These are phyloP conservation scores for Smutsia temminckii DNA, from an alignment of 2,797 vertebrate genomes.

Conservation along the genomic window DNA sequence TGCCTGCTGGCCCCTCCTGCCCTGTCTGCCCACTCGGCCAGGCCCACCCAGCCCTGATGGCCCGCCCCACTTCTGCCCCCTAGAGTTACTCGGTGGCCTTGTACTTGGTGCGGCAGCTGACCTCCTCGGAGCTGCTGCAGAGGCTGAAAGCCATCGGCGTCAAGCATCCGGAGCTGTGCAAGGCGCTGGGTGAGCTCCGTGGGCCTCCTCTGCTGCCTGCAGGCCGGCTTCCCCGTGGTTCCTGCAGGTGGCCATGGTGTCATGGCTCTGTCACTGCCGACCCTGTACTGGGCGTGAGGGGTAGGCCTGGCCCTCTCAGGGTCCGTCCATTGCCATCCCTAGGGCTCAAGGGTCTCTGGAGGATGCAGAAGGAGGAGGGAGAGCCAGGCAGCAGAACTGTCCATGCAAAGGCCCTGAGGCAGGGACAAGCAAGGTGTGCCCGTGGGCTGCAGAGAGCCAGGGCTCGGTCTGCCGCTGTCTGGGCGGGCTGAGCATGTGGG, in stretches of 20 bases:
- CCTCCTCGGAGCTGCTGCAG: slow-evolving; percentile 95
- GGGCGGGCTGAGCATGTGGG: neutral
- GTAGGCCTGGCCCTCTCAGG: neutral
- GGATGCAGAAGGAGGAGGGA: no score
- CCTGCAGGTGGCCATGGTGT: neutral
- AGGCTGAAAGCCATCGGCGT: slow-evolving; percentile 96
- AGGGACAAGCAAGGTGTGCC: fast-evolving
- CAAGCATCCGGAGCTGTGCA: slow-evolving; percentile 96
- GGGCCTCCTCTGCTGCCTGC: no score
- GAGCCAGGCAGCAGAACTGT: neutral
- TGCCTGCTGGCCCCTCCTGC: neutral
- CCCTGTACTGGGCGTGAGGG: neutral
- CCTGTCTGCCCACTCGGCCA: neutral
- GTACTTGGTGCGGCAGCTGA: slow-evolving; percentile 95
- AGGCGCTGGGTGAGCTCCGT: slow-evolving; percentile 93
- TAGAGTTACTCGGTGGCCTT: slow-evolving; percentile 97
- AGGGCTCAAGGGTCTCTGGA: neutral
- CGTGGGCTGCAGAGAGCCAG: neutral
- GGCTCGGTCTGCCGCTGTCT: neutral
- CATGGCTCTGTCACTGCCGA: neutral
- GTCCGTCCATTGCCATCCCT: neutral
- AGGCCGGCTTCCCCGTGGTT: neutral
- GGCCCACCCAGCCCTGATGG: slow-evolving; percentile 34
- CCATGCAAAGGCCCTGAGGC: neutral
- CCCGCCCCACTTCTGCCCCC: slow-evolving; percentile 27